These are phyloP conservation scores for Helogale parvula DNA, from an alignment of 2,113 vertebrate genomes.

Conservation along the genomic window DNA sequence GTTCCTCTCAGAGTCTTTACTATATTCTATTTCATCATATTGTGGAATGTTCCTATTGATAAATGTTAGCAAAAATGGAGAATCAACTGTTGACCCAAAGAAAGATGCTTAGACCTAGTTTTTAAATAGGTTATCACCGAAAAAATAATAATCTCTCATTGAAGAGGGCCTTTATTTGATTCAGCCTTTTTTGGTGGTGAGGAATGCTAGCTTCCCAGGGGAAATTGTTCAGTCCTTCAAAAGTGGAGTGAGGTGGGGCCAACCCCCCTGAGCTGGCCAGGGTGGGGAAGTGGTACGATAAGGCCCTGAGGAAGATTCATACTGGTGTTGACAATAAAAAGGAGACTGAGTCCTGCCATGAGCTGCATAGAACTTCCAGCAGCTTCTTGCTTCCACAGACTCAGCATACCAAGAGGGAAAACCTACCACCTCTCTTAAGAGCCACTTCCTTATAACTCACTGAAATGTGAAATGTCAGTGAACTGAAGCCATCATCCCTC, in stretches of 20 bases:
- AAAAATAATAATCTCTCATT: not conserved
- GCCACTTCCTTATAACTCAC: not conserved
- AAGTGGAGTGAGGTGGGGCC: not conserved
- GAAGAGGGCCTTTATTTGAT: not conserved
- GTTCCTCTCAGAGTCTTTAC: not conserved
- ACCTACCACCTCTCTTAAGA: not conserved
- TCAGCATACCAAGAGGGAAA: not conserved
- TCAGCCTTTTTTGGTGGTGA: not conserved
- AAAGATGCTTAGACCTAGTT: not conserved
- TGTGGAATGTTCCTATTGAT: not conserved
- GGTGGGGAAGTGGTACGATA: no score
- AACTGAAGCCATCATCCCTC: not conserved
- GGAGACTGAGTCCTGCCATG: not conserved
- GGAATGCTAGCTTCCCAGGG: not conserved
- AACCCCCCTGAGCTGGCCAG: not conserved
- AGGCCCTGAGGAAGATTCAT: no score
- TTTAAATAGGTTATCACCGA: not conserved
- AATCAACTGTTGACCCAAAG: not conserved
- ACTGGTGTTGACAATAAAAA: not conserved
- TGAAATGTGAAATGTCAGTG: not conserved
- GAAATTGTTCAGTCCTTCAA: not conserved
- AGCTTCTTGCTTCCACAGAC: not conserved
- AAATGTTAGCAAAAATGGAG: not conserved
- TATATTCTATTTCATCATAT: not conserved
- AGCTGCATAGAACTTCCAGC: not conserved